Conservation (phyloP, 2,113 vertebrate species). For the Sebastes schlegelii region DNA sequence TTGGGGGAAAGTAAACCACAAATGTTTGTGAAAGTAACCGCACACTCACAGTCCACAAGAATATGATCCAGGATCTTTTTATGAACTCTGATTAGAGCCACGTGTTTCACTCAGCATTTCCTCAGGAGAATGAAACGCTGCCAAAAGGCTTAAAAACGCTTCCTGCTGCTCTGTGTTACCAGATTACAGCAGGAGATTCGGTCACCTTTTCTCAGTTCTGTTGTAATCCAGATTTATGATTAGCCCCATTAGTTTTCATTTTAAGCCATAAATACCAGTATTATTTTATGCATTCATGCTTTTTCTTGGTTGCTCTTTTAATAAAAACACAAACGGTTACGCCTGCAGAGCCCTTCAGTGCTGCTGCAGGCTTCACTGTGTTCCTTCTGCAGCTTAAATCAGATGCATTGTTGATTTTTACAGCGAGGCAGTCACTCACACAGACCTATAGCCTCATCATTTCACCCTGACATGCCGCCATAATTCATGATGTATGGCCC, state of each 20-base stretch:
- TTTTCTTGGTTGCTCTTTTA: conserved; percentile 6
- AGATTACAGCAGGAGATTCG: background rate
- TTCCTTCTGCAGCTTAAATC: conserved; percentile 5
- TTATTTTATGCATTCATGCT: background rate
- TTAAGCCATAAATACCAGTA: background rate
- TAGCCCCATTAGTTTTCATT: background rate
- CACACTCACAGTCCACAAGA: too few species aligned
- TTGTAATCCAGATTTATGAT: background rate
- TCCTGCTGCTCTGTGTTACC: background rate
- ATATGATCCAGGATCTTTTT: too few species aligned
- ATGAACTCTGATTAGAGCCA: too few species aligned
- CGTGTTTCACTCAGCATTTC: too few species aligned
- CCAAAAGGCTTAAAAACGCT: conserved; percentile 7
- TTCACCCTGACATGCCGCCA: conserved; percentile 22
- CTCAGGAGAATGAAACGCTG: too few species aligned
- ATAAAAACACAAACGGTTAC: background rate
- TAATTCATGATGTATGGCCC: conserved; percentile 34
- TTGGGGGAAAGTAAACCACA: too few species aligned
- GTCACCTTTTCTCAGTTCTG: background rate
- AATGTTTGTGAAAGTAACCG: too few species aligned
- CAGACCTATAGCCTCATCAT: conserved; percentile 34
- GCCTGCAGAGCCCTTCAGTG: background rate
- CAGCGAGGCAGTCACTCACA: background rate
- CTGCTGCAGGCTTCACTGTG: conserved; percentile 24
- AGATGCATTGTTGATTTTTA: conserved; percentile 43